Conservation (phyloP, 2,797 vertebrate species). For the Arctocebus calabarensis region DNA sequence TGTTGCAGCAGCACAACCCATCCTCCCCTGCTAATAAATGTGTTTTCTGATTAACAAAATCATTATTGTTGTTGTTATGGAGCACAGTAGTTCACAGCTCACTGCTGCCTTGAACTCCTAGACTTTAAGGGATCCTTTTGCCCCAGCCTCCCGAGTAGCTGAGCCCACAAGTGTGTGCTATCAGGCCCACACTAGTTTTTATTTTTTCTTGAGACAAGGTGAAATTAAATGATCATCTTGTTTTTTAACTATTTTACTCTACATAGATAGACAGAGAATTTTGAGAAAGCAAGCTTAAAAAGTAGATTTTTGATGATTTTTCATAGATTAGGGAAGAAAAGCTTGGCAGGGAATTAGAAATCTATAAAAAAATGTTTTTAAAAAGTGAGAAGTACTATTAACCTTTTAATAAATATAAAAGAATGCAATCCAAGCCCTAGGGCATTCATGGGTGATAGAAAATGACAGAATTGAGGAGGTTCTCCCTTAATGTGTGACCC, state of each 20-base stretch:
- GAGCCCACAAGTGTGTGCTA: too few relatives aligned
- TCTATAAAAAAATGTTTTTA: not conserved
- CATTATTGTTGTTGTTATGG: not conserved
- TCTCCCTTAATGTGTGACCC: not conserved
- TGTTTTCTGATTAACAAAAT: conserved; percentile 4
- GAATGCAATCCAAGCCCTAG: not conserved
- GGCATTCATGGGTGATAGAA: not conserved
- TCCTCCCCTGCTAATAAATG: not conserved
- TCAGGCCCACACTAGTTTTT: too few relatives aligned
- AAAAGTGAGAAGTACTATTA: not conserved
- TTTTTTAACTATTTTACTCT: not conserved
- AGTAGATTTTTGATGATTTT: not conserved
- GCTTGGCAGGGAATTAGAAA: not conserved
- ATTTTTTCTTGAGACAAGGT: too few relatives aligned
- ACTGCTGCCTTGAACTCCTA: too few relatives aligned
- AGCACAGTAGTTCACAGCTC: too few relatives aligned
- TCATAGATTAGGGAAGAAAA: not conserved
- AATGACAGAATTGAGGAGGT: not conserved
- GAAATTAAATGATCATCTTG: not conserved
- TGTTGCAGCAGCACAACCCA: not conserved
- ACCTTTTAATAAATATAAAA: not conserved
- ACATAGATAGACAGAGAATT: not conserved
- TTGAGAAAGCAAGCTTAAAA: not conserved
- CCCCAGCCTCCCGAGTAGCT: too few relatives aligned
- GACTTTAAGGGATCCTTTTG: too few relatives aligned